These are phyloP conservation scores for Campaea margaritaria DNA, from an alignment of 2,888 invertebrate species.

Conservation along the genomic window DNA sequence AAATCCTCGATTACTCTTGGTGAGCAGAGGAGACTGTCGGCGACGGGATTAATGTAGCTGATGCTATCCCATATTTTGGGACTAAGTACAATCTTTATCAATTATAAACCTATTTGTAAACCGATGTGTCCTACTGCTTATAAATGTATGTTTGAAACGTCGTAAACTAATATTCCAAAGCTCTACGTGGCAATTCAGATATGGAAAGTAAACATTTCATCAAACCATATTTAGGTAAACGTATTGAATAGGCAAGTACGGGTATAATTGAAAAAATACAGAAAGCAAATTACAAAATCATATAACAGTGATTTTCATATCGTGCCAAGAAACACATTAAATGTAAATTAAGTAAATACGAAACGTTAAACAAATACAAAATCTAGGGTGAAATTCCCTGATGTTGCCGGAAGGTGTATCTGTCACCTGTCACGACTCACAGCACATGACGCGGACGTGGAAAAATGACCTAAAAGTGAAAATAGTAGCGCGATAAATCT, in stretches of 20 bases:
- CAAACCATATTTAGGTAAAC: not conserved
- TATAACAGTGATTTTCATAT: not conserved
- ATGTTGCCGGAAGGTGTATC: constrained; percentile 14
- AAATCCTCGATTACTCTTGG: no score
- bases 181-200: not conserved
- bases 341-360: not conserved
- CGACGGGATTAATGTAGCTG: no score
- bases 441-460: constrained; percentile 26
- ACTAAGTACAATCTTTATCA: not conserved
- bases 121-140: no score
- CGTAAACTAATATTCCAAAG: not conserved
- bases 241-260: constrained; percentile 8
- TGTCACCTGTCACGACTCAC: constrained; percentile 24
- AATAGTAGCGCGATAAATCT: constrained; percentile 43
- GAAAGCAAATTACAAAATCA: constrained; percentile 1
- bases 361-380: constrained; percentile 1
- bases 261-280: constrained; percentile 18
- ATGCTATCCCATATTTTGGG: no score
- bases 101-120: not conserved
- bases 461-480: constrained; percentile 35
- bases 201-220: not conserved
- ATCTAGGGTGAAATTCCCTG: constrained; percentile 7
- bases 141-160: not conserved
- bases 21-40: no score
- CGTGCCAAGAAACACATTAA: constrained; percentile 2